Evolutionary conservation across 2,888 invertebrate genomes (phyloP), one percentile per base, ranked within the genome.

Genomic region (Epistrophe eligans): DNA sequence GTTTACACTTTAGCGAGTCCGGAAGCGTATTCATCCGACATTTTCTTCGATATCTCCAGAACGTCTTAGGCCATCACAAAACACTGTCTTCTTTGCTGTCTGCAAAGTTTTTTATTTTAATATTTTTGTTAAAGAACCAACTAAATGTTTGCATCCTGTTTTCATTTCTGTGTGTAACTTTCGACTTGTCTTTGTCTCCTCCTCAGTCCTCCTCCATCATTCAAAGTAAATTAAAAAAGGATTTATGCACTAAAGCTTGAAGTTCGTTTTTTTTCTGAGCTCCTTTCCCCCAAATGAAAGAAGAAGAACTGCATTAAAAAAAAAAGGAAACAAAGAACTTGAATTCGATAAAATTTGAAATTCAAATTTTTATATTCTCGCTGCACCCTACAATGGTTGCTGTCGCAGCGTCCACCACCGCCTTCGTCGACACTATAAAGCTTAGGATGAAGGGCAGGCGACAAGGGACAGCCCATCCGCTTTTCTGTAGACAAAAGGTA

Each of bases 211-310:
- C 11, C 13, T n/a, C 6, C 66, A 50, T 35, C 32, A 38, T 43
- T 60, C 58, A 74, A 76, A 79, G 84, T 76, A 84, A 84, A 84
- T 84, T 80, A 84, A 84, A 84, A 84, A 84, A 79, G 79, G 79
- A 84, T 79, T 84, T 84, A 35, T 35, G 74, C 83, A 79, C 84
- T 62, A 50, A 70, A 32, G 40, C 50, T 60, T 73, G 48, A 77
- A 77, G 77, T 77, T 70, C 58, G 24, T 66, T 52, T 10, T 50
- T 45, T 35, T 35, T 17, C 11, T 6, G 4, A 4, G 13, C 15
- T 43, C 8, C 17, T 19, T 38, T 43, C 7, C 6, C 6, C 19
- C 38, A 15, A 52, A 35, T 11, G 28, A 32, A 67, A 77, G 19
- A 67, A 77, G 19, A 67, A 76, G 19, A 60, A 35, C 45, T 60